Evolutionary conservation across 2,113 vertebrate species (phyloP), one percentile per base, ranked within the genome.

Genomic region (Hiodon tergisus): DNA sequence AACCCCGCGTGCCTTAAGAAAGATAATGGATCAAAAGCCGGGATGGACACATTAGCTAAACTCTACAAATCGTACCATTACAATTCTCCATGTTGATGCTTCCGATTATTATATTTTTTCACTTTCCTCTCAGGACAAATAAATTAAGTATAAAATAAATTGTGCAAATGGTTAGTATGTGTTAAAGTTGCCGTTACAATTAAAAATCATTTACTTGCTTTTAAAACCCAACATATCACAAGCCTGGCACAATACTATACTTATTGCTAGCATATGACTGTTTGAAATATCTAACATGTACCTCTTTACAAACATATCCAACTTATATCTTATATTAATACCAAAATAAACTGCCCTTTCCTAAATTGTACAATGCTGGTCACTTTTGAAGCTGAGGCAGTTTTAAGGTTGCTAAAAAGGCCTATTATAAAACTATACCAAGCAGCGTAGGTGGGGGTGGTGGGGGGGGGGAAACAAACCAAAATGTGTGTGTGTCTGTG

Each of bases 181-280:
- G 75, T 73, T 79, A 86, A 88, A 88, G 84, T 88, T 89, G 84
- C 86, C 79, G 82, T 84, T 85, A 87, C 82, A 94, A 94, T 93
- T 90, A 94, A 94, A 94, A 94, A 85, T 91, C 87, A 94, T 93
- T 93, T 90, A 93, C 89, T 89, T 92, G 93, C 86, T 92, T 91
- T 89, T 91, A 87, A 31, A 90, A 91, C 85, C 89, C 91, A 91
- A 92, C 89, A 93, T 89, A 91, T 90, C 91, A 95, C 92, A 93
- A 94, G 92, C 91, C 91, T 87, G 89, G 91, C 88, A 92, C 89
- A 87, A 87, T 90, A 94, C 90, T 92, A 91, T 93, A 95, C 91
- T 93, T 95, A 95, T 94, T 94, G 94, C 94, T 96, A 93, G 93
- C 93, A 92, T 93, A 91, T 93, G 92, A 95, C 90, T 81, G 90